These are phyloP conservation scores for Melinaea menophilus DNA, from an alignment of 2,888 invertebrate species.

Conservation along the genomic window DNA sequence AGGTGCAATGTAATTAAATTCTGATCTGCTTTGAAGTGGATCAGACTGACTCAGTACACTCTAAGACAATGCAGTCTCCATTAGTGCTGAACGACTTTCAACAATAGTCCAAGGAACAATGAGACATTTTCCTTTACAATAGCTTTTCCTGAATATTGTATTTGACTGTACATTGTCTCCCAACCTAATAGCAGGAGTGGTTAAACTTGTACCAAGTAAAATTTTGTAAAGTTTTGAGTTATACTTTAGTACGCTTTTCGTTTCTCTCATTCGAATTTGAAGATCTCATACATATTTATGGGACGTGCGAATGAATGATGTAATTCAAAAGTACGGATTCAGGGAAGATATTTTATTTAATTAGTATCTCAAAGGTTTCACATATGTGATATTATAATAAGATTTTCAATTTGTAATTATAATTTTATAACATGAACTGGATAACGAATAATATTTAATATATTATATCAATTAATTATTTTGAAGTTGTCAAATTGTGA, in stretches of 20 bases:
- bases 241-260: conserved; percentile 44
- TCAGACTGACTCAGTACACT: conserved; percentile 46
- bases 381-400: not conserved
- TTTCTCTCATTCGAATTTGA: conserved; percentile 48
- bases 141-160: conserved; percentile 71
- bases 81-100: conserved; percentile 60
- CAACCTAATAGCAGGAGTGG: conserved; percentile 50
- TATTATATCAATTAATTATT: too few species aligned
- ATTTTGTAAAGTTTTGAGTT: conserved; percentile 49
- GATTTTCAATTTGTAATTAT: not conserved
- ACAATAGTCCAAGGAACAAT: conserved; percentile 65
- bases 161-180: conserved; percentile 63
- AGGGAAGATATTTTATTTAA: conserved; percentile 16
- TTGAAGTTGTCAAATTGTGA: too few species aligned
- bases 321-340: conserved; percentile 33
- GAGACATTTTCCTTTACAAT: conserved; percentile 68
- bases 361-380: conserved; percentile 19
- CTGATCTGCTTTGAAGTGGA: conserved; percentile 42
- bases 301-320: conserved; percentile 46
- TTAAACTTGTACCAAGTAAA: conserved; percentile 53
- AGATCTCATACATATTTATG: conserved; percentile 61
- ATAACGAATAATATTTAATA: too few species aligned
- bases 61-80: conserved; percentile 70
- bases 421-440: too few species aligned
- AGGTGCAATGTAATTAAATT: conserved; percentile 37